Evolutionary conservation across 1,140 invertebrate species (phyloP), one percentile per base, ranked within the genome.

Genomic region (Lineus longissimus): DNA sequence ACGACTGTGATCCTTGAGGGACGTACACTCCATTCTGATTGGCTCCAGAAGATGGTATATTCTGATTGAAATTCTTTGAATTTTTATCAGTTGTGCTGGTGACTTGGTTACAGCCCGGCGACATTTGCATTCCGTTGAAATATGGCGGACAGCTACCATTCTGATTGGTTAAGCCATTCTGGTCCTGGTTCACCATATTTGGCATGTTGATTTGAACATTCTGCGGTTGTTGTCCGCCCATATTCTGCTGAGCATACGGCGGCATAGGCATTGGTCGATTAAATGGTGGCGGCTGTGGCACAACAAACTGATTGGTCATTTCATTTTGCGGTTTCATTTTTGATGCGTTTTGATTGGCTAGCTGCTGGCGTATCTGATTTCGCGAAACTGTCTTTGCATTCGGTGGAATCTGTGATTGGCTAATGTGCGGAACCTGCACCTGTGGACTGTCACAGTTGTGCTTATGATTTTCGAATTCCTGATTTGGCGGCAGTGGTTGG

Each of bases 51-150:
- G 6, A 36, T 36, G 33, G 33, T 15, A 36, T 36, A 15, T 36
- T 36, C 15, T 15, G 33, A 15, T 36, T 15, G 15, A 36, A 36
- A 15, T 36, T 36, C 4, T 4, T 15, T 23, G 17, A 4, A 9
- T 58, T 67, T 13, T 70, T 58, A 62, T 82, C 81, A 7, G 81
- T 83, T 25, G 79, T 80, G 59, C 80, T 82, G 2, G 78, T 78
- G 0, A 83, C 81, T 61, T 81, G 77, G 67, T 82, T 81, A 63
- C 80, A 81, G 1, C 80, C 79, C 7, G 81, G 81, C 0, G 80
- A 82, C 74, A 77, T 77, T 68, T 77, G 77, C 61, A 64, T 66
- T 11, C 51, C 13, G 29, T 15, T 23, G 25, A 22, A 31, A 40
- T 40, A 41, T 13, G 29, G n/a, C 31, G 57, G 59, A 58, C 55